These are phyloP conservation scores for Bradypodion ventrale DNA, from an alignment of 2,797 vertebrate species.

Conservation along the genomic window DNA sequence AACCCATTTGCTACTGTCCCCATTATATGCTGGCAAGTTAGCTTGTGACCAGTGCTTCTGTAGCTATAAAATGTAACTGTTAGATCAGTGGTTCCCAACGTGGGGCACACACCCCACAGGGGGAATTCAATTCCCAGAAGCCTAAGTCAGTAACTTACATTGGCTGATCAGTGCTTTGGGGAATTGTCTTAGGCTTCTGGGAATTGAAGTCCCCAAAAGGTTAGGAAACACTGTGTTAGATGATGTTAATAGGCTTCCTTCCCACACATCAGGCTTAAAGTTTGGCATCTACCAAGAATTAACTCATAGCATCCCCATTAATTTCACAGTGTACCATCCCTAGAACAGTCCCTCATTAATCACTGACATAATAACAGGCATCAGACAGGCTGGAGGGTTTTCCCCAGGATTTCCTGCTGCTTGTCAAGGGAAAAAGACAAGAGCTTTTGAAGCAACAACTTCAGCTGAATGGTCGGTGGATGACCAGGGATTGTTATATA, in stretches of 20 bases:
- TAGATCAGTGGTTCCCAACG: no score
- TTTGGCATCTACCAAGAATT: constrained; percentile 70
- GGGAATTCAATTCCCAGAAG: no score
- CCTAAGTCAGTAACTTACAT: no score
- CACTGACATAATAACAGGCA: constrained; percentile 54
- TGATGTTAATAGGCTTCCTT: constrained; percentile 53
- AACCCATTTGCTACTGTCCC: neutral
- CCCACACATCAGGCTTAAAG: constrained; percentile 39
- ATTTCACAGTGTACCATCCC: constrained; percentile 72
- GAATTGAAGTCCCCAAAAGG: no score
- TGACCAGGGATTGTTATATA: neutral
- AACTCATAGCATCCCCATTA: constrained; percentile 67
- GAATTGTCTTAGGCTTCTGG: no score
- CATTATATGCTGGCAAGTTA: constrained; percentile 30
- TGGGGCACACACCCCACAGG: no score
- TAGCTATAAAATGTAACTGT: constrained; percentile 59
- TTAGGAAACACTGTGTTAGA: no score
- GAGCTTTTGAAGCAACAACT: constrained; percentile 56
- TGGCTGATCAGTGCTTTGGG: no score
- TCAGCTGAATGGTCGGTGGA: constrained; percentile 62
- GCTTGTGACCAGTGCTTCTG: constrained; percentile 51
- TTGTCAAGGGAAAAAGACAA: constrained; percentile 68
- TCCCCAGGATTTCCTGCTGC: constrained; percentile 74
- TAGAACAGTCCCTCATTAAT: constrained; percentile 69
- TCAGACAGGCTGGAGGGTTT: constrained; percentile 65